Evolutionary conservation across 2,113 vertebrate species (phyloP), one percentile per base, ranked within the genome.

Genomic region (Columbina picui): DNA sequence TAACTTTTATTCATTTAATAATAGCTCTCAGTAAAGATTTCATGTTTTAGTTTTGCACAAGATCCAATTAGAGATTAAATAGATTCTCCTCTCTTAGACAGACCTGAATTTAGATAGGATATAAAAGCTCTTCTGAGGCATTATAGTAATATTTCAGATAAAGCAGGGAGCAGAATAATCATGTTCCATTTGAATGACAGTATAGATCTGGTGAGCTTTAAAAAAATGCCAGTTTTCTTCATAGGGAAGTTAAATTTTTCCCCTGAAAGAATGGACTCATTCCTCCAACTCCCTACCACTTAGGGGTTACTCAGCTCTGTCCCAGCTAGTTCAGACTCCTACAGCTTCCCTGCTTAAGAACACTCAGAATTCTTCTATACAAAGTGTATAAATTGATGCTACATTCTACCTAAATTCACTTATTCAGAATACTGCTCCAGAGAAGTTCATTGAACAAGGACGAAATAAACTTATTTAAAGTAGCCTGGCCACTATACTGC

Each of bases 41-140:
- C 36, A 87, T 64, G 82, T 65, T 85, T 84, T 78, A 96, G 89
- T 94, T 95, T 89, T 94, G 91, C 68, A 81, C 76, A 93, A 96
- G 83, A 94, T 96, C 63, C 78, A 94, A 84, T 94, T 97, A 84
- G 73, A 97, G 75, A 94, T 87, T 91, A 94, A 96, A 91, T 32
- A 96, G 57, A 89, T 52, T 96, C 81, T 70, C 63, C 34, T 92
- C 53, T 93, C 84, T 93, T 91, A 96, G 77, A 81, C 80, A 74
- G 63, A 94, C 91, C 84, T 90, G 65, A 84, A 94, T 97, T 92
- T 94, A 94, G 93, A 92, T 69, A 79, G 87, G 69, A 89, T 87
- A 85, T 26, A 93, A 90, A 73, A 93, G 63, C 18, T 75, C 60
- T 89, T 76, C 84, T 85, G 55, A 92, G 91, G 91, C 74, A 69